Base-by-base conservation (phyloP, 2,888 invertebrate genomes). In the Drosophila cracens region DNA sequence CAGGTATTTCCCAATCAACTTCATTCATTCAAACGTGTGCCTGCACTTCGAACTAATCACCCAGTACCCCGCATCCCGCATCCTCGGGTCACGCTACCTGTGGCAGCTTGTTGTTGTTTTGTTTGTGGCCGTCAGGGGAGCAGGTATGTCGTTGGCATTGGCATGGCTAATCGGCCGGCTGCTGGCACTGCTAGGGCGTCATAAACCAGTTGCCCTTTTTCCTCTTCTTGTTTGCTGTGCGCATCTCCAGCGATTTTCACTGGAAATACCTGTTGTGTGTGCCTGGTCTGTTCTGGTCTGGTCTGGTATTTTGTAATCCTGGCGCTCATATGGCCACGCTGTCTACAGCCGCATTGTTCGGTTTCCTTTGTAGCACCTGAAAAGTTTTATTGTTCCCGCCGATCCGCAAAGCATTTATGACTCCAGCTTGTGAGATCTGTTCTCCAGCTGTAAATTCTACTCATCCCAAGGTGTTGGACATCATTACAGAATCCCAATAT, bases 1-100 rank as follows among this genome's bases (percentile, higher is more conserved):
- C 70, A 85, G 87, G 87, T 87, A 89, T 87, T 89, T 85, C 88
- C 88, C 85, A 70, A 75, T 68, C 61, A 58, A 85, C 70, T 86
- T 86, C 86, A 86, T 86, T 86, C 89, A 85, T 86, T 65, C 65
- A 21, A 71, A 72, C 74, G 78, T 81, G 79, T 74, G 80, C 79
- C 79, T 70, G 80, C 51, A 36, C 38, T 70, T 74, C 56, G 60
- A 57, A 60, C 77, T 83, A 82, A 84, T 85, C 73, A 83, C 58
- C 59, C 34, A 31, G 58, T 34, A 43, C 49, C 33, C 64, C 27
- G 31, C 31, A 48, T 10, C 25, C 13, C 33, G 38, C 31, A 31
- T 21, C 29, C 27, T n/a, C 40, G 34, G 51, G 16, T 38, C 33
- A 25, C 5, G 11, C 52, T 79, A 79, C 79, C 77, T 79, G 67